Base-by-base conservation (phyloP, 1,140 invertebrate species). In the Pseudomyrmex concolor region DNA sequence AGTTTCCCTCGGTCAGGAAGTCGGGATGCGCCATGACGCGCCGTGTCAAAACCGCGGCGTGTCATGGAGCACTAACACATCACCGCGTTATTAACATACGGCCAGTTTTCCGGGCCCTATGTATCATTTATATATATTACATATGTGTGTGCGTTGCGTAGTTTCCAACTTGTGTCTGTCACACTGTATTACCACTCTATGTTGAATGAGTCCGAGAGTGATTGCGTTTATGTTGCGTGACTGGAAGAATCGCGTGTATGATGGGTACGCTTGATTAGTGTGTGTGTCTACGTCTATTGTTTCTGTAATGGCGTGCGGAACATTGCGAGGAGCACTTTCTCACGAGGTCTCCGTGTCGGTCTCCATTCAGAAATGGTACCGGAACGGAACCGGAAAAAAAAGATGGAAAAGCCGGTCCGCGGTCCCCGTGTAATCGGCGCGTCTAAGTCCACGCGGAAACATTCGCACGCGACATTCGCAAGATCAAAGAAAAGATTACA, bases 161-260 rank as follows among this genome's bases (percentile, higher is more conserved):
- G 92, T 94, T 93, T 94, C 93, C 94, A 94, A 95, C 94, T 95
- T 94, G 94, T 95, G 94, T 95, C 94, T 94, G 94, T 94, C 94
- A 95, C 94, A 93, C 92, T 92, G 92, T 91, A 80, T 34, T 93
- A 94, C 91, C 92, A 93, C 92, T 94, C 92, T 93, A 90, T 94
- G 93, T 94, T 94, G 92, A 89, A 91, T 89, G 91, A 90, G 87
- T 93, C 89, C 87, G 91, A 83, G 93, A 92, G 90, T 89, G 90
- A 89, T 76, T 93, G 92, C 77, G 90, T 94, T 93, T 90, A 94
- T 94, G 93, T 89, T 93, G 92, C 81, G 91, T 90, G 91, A 88
- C 84, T 94, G 93, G 87, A 86, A 92, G 90, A 89, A 92, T 83
- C 91, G 93, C 89, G 92, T 92, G 92, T 91, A 89, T 91, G 91